phyloP scores from a whole-genome alignment of 2,113 vertebrate genomes.

The Phycodurus eques region DNA sequence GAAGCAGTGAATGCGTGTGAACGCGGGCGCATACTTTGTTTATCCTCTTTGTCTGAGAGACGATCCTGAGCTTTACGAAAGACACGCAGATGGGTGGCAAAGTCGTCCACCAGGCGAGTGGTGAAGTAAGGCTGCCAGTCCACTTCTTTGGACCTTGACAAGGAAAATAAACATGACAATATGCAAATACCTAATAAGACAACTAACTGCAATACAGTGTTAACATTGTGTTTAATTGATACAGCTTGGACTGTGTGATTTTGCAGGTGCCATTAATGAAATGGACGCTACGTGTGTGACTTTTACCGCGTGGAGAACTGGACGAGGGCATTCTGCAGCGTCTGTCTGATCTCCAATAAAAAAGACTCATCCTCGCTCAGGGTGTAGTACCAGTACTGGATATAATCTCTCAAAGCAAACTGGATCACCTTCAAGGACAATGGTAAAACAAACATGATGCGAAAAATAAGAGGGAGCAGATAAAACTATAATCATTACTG shows the following conservation, averaged over 20 bases:
- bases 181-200: background rate
- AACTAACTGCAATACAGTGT: no score
- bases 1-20: no score
- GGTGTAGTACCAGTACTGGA: constrained; percentile 99
- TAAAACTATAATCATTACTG: background rate
- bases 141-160: constrained; percentile 91
- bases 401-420: constrained; percentile 96
- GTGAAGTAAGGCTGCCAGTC: constrained; percentile 99
- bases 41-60: constrained; percentile 88
- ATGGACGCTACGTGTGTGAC: background rate
- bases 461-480: background rate
- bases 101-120: constrained; percentile 95
- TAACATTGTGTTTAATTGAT: background rate
- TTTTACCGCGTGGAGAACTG: constrained; percentile 92
- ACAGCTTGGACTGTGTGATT: no score
- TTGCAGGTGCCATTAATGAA: background rate
- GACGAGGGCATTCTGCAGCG: constrained; percentile 93
- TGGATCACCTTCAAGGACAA: constrained; percentile 85
- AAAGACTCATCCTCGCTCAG: constrained; percentile 97
- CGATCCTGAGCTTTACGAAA: constrained; percentile 97
- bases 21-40: constrained; percentile 76
- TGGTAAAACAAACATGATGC: background rate
- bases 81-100: constrained; percentile 94
- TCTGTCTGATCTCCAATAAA: constrained; percentile 94
- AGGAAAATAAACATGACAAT: background rate